Evolutionary conservation across 2,888 invertebrate genomes (phyloP).

Genomic region (Papilio protenor): DNA sequence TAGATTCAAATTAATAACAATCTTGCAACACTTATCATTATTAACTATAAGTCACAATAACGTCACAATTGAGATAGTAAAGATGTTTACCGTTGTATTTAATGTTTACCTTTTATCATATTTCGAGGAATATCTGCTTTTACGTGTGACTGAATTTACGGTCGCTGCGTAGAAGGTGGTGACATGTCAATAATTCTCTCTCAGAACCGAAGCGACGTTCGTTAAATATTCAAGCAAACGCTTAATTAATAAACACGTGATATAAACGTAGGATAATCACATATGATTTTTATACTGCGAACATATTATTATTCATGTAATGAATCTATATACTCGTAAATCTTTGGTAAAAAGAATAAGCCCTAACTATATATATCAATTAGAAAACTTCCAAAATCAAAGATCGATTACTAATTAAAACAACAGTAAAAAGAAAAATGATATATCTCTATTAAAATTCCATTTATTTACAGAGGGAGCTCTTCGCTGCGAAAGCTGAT

Average conservation of each 20-base stretch:
- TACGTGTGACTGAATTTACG: slow-evolving; percentile 4
- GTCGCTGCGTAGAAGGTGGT: slow-evolving; percentile 1
- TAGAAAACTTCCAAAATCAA: background rate
- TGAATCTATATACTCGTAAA: no score
- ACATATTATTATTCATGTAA: background rate
- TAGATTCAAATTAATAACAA: no score
- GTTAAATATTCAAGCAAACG: slow-evolving; percentile 13
- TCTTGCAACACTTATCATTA: no score
- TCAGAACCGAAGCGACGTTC: background rate
- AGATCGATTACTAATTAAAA: background rate
- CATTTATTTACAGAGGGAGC: slow-evolving; percentile 88
- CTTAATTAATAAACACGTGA: background rate
- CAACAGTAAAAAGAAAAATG: background rate
- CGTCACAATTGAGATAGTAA: background rate
- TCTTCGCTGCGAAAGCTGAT: slow-evolving; percentile 91
- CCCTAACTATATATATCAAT: background rate
- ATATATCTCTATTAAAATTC: slow-evolving; percentile 15
- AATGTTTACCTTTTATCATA: background rate
- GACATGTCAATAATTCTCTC: slow-evolving; percentile 6
- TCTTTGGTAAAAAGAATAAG: no score
- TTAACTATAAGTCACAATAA: no score
- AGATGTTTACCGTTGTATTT: background rate
- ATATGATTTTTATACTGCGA: background rate
- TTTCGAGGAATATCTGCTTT: background rate
- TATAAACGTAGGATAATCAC: background rate